Percentiles rank a stretch among this genome's conserved stretches.
These are phyloP conservation scores for Sinocyclocheilus anshuiensis DNA, from an alignment of 2,113 vertebrate species.

Conservation along the genomic window DNA sequence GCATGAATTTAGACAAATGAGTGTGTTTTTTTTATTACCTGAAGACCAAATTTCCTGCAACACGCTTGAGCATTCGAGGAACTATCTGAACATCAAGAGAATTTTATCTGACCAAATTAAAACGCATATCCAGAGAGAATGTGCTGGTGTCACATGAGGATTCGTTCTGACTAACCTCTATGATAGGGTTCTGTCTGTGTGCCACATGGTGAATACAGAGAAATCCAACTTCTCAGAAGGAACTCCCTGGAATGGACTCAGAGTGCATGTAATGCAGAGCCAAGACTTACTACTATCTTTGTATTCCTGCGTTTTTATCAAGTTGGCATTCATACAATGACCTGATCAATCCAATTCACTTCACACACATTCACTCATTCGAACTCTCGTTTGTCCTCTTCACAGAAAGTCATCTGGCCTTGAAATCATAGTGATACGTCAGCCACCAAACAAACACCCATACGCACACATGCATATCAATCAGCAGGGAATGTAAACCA, in stretches of 20 bases:
- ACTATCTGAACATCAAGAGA: not conserved
- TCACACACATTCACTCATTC: not conserved
- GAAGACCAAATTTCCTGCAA: not conserved
- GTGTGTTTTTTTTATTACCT: not conserved
- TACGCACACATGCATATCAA: not conserved
- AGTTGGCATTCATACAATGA: not conserved
- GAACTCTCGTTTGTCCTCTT: not conserved
- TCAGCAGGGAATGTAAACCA: constrained; percentile 31
- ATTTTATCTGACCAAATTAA: not conserved
- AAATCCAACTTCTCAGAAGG: constrained; percentile 1
- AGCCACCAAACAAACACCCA: not conserved
- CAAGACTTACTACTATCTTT: not conserved
- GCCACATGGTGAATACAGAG: not conserved
- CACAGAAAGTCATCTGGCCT: constrained; percentile 11
- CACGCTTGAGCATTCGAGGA: not conserved
- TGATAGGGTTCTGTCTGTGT: constrained; percentile 11
- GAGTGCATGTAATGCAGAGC: not conserved
- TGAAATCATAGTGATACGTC: constrained; percentile 13
- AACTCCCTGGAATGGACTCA: not conserved
- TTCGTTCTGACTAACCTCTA: not conserved
- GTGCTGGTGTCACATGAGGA: not conserved
- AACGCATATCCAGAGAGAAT: not conserved
- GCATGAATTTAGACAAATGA: not conserved
- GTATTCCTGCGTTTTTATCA: constrained; percentile 3
- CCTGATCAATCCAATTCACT: not conserved